Evolutionary conservation across 1,140 invertebrate genomes (phyloP).

Genomic region (Matsumurasca onukii): DNA sequence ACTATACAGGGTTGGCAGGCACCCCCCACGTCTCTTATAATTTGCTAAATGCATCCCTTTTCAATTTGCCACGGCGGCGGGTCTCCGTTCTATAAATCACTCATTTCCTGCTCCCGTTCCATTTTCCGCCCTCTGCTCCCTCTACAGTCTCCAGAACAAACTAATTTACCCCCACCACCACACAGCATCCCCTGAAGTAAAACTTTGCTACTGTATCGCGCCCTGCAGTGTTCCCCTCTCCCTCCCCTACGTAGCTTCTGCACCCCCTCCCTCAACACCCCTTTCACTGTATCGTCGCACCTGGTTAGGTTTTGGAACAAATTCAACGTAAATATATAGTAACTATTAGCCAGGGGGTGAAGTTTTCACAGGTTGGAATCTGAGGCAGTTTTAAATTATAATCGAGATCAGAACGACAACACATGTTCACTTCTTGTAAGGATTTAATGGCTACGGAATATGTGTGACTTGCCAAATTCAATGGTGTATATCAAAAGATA

Average conservation of each 20-base stretch:
- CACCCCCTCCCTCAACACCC: background rate
- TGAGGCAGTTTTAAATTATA: too few species aligned
- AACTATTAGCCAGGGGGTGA: too few species aligned
- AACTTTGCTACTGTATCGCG: background rate
- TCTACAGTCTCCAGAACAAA: background rate
- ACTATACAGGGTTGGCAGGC: background rate
- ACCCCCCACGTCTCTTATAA: background rate
- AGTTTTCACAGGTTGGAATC: too few species aligned
- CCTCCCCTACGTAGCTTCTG: too few species aligned
- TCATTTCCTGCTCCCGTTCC: background rate
- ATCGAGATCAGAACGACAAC: too few species aligned
- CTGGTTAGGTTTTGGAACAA: too few species aligned
- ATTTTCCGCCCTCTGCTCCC: background rate
- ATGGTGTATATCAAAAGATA: too few species aligned
- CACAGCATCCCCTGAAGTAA: background rate
- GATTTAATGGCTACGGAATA: too few species aligned
- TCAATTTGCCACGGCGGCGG: background rate
- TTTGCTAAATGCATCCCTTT: conserved; percentile 1
- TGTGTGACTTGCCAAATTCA: too few species aligned
- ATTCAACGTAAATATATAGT: too few species aligned
- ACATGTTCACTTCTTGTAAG: too few species aligned
- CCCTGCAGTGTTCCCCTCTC: background rate
- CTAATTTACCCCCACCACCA: background rate
- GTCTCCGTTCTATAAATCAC: background rate
- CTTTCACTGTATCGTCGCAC: too few species aligned